Conservation (phyloP, 1,140 invertebrate genomes). For the Drosophila pseudoananassae region DNA sequence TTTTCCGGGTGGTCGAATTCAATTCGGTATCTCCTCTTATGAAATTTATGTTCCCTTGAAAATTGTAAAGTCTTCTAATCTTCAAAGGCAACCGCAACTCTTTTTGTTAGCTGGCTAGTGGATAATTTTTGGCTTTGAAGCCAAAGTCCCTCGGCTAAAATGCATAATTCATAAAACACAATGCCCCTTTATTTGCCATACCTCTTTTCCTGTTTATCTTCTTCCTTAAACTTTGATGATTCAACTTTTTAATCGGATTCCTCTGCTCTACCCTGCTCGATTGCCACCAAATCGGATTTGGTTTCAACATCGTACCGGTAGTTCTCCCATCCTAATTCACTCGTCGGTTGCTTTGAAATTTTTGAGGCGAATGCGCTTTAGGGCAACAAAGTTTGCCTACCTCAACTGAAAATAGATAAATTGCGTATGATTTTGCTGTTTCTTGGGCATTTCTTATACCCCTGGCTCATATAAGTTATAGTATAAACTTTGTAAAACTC, state of each 20-base stretch:
- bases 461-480: conserved; percentile 5
- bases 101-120: conserved; percentile 38
- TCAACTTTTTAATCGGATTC: conserved; percentile 76
- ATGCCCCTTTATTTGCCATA: background rate
- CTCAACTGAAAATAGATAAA: conserved; percentile 40
- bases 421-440: conserved; percentile 38
- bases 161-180: conserved; percentile 73
- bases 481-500: conserved; percentile 21
- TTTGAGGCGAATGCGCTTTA: conserved; percentile 30
- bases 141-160: conserved; percentile 61
- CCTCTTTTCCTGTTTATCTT: conserved; percentile 11
- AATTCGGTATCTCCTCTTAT: conserved; percentile 44
- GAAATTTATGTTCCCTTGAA: conserved; percentile 51
- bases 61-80: conserved; percentile 55
- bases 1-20: conserved; percentile 22
- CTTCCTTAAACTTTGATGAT: conserved; percentile 64
- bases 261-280: conserved; percentile 41
- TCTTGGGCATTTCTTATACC: conserved; percentile 30
- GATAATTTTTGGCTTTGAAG: conserved; percentile 74
- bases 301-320: conserved; percentile 28
- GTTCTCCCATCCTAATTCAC: conserved; percentile 13
- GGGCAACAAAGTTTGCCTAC: conserved; percentile 45
- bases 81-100: conserved; percentile 64
- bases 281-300: conserved; percentile 40
- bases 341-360: conserved; percentile 11